Conservation (phyloP, 2,113 vertebrate species). For the Centrocercus urophasianus region DNA sequence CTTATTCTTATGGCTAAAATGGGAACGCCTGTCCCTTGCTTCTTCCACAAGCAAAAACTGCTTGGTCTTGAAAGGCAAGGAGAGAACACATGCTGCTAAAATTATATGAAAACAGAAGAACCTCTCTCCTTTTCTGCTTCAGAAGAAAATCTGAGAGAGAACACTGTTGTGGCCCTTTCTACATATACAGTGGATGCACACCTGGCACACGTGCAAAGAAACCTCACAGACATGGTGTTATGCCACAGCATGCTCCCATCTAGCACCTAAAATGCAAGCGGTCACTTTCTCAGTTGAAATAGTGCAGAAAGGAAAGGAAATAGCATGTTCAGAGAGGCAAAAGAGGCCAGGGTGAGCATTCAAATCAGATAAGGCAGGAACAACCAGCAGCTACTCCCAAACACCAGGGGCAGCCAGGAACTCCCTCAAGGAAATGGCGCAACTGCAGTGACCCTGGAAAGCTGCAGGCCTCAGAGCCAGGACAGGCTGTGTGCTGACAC, state of each 20-base stretch:
- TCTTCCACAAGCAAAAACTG: neutral
- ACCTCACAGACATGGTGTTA: neutral
- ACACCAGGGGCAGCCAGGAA: neutral
- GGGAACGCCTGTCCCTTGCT: neutral
- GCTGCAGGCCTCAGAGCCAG: neutral
- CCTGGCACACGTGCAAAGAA: rapidly evolving
- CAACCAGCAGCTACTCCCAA: neutral
- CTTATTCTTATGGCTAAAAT: neutral
- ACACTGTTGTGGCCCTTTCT: neutral
- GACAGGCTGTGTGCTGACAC: neutral
- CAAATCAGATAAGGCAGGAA: neutral
- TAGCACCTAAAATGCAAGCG: neutral
- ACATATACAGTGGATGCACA: neutral
- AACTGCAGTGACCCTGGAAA: neutral
- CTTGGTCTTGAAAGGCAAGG: neutral
- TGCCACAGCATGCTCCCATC: rapidly evolving
- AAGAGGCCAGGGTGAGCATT: neutral
- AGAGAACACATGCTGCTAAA: neutral
- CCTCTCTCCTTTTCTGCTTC: neutral
- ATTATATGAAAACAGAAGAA: neutral
- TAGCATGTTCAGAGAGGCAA: neutral
- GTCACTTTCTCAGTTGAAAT: rapidly evolving
- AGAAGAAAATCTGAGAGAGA: neutral
- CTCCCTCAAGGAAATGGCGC: neutral
- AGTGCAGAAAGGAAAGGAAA: neutral